Conservation (phyloP, 2,113 vertebrate genomes). For the Abramis brama region DNA sequence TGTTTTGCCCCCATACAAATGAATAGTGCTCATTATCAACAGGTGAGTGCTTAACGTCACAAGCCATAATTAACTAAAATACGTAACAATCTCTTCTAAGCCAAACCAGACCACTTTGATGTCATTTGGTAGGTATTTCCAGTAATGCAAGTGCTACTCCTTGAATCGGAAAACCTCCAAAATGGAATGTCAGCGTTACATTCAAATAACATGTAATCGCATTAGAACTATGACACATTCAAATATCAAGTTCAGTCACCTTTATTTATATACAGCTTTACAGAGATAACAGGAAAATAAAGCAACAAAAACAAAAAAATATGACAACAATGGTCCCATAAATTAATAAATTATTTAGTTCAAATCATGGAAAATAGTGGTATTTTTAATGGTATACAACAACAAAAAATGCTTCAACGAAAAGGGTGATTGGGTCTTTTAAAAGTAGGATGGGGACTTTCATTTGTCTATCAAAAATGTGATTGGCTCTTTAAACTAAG, state of each 20-base stretch:
- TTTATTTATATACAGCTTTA: too few relatives aligned
- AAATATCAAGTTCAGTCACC: too few relatives aligned
- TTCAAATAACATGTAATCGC: too few relatives aligned
- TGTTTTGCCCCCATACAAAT: conserved; percentile 7
- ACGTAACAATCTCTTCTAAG: conserved; percentile 6
- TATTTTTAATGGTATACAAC: not conserved
- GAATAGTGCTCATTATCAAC: not conserved
- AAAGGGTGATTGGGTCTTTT: not conserved
- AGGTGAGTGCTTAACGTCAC: conserved; percentile 7
- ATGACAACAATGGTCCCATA: not conserved
- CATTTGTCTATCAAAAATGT: not conserved
- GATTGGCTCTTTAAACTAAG: not conserved
- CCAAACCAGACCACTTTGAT: not conserved
- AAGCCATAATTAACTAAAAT: not conserved
- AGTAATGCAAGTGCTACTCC: not conserved
- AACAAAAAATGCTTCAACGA: not conserved
- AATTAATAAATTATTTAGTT: not conserved
- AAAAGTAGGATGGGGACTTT: not conserved
- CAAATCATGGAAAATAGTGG: not conserved
- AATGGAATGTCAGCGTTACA: not conserved
- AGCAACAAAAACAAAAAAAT: not conserved
- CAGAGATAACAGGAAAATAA: too few relatives aligned
- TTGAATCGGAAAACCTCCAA: not conserved
- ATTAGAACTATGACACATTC: too few relatives aligned
- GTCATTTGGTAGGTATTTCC: not conserved